phyloP scores from a whole-genome alignment of 2,797 vertebrate genomes.

The Sebastes flavidus region DNA sequence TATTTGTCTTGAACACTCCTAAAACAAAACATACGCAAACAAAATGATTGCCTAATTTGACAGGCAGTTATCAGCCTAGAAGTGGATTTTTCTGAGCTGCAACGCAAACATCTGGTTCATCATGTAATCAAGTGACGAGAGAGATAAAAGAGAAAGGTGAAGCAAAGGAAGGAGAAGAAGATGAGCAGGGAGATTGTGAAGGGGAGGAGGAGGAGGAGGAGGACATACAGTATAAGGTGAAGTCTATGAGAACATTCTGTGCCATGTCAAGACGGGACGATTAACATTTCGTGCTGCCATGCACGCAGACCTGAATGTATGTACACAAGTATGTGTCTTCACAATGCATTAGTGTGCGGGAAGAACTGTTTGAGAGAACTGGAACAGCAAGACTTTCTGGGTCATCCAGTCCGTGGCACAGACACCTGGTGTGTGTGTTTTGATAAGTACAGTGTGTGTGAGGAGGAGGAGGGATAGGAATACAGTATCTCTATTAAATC shows the following conservation, averaged over 20 bases:
- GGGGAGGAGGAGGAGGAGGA: not conserved
- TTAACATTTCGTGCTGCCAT: not conserved
- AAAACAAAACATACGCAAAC: too few species aligned
- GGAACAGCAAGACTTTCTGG: conserved; percentile 15
- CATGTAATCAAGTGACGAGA: not conserved
- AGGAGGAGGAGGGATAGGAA: not conserved
- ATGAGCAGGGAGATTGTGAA: not conserved
- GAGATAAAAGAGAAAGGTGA: not conserved
- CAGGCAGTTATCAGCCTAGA: not conserved
- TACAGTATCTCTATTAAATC: not conserved
- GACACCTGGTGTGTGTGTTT: not conserved
- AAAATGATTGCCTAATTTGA: not conserved
- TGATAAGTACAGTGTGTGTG: not conserved
- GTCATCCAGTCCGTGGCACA: not conserved
- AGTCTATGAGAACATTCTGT: not conserved
- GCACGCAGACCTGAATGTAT: not conserved
- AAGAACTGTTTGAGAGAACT: not conserved
- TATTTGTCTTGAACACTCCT: not conserved
- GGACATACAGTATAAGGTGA: not conserved
- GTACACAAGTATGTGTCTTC: not conserved
- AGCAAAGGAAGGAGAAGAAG: not conserved
- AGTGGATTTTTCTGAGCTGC: not conserved
- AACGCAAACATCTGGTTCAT: conserved; percentile 8
- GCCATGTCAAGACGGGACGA: not conserved
- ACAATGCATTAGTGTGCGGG: not conserved